Conservation (phyloP, 2,797 vertebrate species). For the Acanthopagrus latus region DNA sequence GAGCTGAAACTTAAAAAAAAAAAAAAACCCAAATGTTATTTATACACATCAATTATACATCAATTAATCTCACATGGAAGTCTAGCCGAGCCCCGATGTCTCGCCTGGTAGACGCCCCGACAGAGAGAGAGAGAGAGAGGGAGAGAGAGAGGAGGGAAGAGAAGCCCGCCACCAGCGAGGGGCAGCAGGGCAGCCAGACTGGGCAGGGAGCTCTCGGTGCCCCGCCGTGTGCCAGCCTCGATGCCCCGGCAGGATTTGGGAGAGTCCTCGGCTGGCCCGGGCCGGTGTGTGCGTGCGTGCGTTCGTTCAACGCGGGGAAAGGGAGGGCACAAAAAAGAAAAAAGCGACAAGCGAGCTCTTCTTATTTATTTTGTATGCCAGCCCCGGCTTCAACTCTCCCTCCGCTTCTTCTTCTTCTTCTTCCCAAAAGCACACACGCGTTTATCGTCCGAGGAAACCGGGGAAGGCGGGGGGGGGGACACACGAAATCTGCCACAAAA, state of each 20-base stretch:
- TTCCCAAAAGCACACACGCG: constrained; percentile 4
- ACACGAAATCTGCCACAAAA: constrained; percentile 59
- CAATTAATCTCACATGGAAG: constrained; percentile 72
- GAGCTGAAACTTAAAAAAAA: constrained; percentile 68
- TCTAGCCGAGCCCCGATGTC: constrained; percentile 52
- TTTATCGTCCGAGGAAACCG: constrained; percentile 32
- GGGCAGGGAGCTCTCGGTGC: constrained; percentile 70
- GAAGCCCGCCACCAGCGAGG: constrained; percentile 40
- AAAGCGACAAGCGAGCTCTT: not conserved
- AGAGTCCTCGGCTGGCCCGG: constrained; percentile 81
- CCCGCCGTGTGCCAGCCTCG: constrained; percentile 82
- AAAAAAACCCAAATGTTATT: constrained; percentile 35
- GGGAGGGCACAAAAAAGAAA: constrained; percentile 34
- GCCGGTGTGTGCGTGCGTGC: constrained; percentile 71
- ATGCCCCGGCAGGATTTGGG: constrained; percentile 77
- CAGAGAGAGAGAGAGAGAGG: constrained; percentile 4
- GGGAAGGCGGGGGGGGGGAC: constrained; percentile 5
- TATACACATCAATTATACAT: constrained; percentile 55
- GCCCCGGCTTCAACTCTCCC: constrained; percentile 29
- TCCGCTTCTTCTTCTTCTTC: too few species aligned
- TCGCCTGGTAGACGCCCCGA: constrained; percentile 38
- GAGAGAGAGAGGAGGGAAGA: not conserved
- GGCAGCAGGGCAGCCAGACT: constrained; percentile 44
- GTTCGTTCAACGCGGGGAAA: constrained; percentile 12
- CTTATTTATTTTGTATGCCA: constrained; percentile 42